A percentile compares a stretch with the other conserved stretches of the same genome.
phyloP scores from a whole-genome alignment of 2,797 vertebrate species.

The Argyrosomus regius region DNA sequence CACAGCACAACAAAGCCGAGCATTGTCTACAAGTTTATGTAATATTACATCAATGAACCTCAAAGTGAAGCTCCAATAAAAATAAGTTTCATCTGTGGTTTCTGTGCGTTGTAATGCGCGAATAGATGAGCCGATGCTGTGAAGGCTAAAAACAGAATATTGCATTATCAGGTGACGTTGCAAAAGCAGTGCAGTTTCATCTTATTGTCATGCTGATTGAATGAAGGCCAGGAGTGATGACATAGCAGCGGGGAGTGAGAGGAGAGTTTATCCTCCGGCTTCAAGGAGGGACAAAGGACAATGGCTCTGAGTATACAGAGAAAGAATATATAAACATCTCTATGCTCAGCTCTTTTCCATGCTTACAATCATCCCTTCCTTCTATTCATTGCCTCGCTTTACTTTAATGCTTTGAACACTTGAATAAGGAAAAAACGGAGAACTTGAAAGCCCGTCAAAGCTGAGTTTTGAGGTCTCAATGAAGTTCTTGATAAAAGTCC shows the following conservation, averaged over 20 bases:
- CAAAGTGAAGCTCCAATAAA: conserved; percentile 48
- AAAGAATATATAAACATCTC: conserved; percentile 54
- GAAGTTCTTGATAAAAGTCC: conserved; percentile 39
- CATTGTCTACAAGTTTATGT: conserved; percentile 41
- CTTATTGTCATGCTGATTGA: conserved; percentile 72
- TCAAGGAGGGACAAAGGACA: conserved; percentile 69
- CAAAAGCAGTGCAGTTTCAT: conserved; percentile 62
- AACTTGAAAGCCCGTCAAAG: conserved; percentile 34
- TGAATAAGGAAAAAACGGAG: conserved; percentile 23
- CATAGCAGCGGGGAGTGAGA: conserved; percentile 54
- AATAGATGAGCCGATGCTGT: conserved; percentile 45
- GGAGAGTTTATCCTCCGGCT: conserved; percentile 71
- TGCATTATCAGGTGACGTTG: conserved; percentile 79
- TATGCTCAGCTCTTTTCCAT: conserved; percentile 51
- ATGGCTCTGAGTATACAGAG: conserved; percentile 47
- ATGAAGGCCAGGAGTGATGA: conserved; percentile 74
- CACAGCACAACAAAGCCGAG: conserved; percentile 41
- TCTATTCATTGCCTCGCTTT: conserved; percentile 47
- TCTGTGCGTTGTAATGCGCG: conserved; percentile 1
- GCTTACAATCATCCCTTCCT: conserved; percentile 52
- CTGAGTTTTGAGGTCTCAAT: conserved; percentile 15
- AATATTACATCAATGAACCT: conserved; percentile 47
- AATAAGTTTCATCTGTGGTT: conserved; percentile 37
- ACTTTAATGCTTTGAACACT: conserved; percentile 43
- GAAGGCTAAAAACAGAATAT: conserved; percentile 72